These are phyloP conservation scores for Rhagophthalmus giganteus DNA, from an alignment of 2,888 invertebrate genomes.

Conservation along the genomic window DNA sequence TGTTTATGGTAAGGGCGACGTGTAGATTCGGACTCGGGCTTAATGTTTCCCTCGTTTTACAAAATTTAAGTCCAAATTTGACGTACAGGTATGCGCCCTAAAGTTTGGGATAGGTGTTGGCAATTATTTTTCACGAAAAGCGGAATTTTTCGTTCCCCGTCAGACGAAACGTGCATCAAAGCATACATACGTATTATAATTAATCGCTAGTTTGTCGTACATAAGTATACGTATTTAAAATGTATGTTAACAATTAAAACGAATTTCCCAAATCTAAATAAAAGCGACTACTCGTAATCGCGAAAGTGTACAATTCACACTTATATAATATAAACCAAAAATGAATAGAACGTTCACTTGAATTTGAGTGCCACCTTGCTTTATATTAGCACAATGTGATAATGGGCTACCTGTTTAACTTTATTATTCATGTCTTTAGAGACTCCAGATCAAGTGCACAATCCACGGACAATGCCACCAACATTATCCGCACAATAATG, in stretches of 20 bases:
- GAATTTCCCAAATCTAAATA: background rate
- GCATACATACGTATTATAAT: no score
- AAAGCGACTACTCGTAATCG: background rate
- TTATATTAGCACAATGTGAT: slow-evolving; percentile 52
- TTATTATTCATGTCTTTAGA: slow-evolving; percentile 53
- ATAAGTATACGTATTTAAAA: no score
- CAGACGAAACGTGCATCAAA: no score
- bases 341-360: slow-evolving; percentile 34
- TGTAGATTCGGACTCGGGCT: slow-evolving; percentile 14
- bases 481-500: slow-evolving; percentile 54
- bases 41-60: slow-evolving; percentile 40
- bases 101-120: slow-evolving; percentile 34
- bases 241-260: no score
- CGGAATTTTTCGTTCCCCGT: no score
- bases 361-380: slow-evolving; percentile 48
- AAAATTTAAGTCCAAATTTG: slow-evolving; percentile 42
- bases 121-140: slow-evolving; percentile 44
- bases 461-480: slow-evolving; percentile 53
- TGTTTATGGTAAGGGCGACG: slow-evolving; percentile 13
- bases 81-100: slow-evolving; percentile 39
- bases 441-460: slow-evolving; percentile 52
- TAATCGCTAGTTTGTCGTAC: no score
- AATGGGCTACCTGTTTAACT: slow-evolving; percentile 54
- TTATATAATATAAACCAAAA: slow-evolving; percentile 29
- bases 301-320: slow-evolving; percentile 43